Percentiles rank a stretch among this genome's conserved stretches.
Evolutionary conservation across 2,113 vertebrate genomes (phyloP).

Genomic region (Hippopotamus amphibius): DNA sequence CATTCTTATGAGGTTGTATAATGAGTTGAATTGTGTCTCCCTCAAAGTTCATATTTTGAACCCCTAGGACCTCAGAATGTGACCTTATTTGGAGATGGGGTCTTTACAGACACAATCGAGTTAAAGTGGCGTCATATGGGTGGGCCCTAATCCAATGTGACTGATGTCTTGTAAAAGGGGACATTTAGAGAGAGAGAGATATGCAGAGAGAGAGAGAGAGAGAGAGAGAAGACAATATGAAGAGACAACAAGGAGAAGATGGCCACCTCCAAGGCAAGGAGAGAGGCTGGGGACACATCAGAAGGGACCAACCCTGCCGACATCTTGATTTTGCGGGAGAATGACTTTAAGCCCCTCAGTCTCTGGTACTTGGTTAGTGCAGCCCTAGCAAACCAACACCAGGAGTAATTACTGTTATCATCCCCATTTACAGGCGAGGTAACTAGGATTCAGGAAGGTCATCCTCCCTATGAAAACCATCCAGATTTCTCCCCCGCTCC

Average conservation of each 20-base stretch:
- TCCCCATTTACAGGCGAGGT: background rate
- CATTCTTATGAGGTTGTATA: background rate
- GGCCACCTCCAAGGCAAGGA: background rate
- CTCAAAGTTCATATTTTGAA: background rate
- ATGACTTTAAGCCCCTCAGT: background rate
- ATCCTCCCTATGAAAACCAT: background rate
- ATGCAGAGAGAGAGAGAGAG: background rate
- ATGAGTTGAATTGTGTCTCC: background rate
- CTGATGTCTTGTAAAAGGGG: background rate
- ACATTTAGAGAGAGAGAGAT: background rate
- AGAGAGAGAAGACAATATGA: background rate
- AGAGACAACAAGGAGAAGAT: background rate
- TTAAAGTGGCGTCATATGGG: background rate
- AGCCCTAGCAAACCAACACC: too few species aligned
- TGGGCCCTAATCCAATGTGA: accelerated
- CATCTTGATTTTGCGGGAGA: background rate
- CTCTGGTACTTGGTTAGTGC: background rate
- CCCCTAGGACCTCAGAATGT: background rate
- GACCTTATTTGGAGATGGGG: background rate
- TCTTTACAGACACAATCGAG: background rate
- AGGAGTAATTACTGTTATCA: background rate
- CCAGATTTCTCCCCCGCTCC: background rate
- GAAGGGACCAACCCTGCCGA: accelerated
- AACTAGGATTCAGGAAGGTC: background rate
- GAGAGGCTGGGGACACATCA: background rate